These are phyloP conservation scores for Okapia johnstoni DNA, from an alignment of 2,113 vertebrate species.

Conservation along the genomic window DNA sequence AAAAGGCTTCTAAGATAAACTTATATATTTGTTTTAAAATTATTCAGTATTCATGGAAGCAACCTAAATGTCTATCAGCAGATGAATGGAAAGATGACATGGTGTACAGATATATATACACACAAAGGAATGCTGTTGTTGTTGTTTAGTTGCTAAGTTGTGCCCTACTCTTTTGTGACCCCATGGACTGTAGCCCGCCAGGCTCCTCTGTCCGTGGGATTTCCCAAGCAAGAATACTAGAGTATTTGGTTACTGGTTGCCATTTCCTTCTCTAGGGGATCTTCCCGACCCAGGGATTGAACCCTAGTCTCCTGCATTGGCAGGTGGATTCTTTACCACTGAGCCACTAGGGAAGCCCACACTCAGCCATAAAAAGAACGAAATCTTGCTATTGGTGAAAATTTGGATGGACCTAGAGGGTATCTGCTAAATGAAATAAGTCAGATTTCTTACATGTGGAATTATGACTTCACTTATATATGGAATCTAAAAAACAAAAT, in stretches of 20 bases:
- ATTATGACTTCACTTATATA: neutral
- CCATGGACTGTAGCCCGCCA: neutral
- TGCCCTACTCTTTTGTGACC: neutral
- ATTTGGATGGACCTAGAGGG: neutral
- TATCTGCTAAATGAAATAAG: neutral
- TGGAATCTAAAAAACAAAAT: neutral
- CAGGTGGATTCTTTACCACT: neutral
- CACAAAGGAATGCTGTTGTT: neutral
- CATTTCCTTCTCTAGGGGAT: neutral
- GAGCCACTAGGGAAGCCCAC: neutral
- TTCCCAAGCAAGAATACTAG: neutral
- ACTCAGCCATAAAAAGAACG: neutral
- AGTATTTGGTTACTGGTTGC: neutral
- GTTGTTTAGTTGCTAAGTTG: neutral
- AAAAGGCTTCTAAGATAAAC: constrained; percentile 25
- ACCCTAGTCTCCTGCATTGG: neutral
- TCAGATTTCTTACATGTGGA: neutral
- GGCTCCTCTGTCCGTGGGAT: neutral
- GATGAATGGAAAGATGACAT: neutral
- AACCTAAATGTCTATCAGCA: neutral
- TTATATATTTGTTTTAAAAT: constrained; percentile 20
- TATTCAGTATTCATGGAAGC: neutral
- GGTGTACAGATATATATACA: neutral
- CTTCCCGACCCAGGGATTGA: neutral
- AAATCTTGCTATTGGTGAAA: neutral